Evolutionary conservation across 2,888 invertebrate species (phyloP).

Genomic region (Zhuqinia jingwanae): DNA sequence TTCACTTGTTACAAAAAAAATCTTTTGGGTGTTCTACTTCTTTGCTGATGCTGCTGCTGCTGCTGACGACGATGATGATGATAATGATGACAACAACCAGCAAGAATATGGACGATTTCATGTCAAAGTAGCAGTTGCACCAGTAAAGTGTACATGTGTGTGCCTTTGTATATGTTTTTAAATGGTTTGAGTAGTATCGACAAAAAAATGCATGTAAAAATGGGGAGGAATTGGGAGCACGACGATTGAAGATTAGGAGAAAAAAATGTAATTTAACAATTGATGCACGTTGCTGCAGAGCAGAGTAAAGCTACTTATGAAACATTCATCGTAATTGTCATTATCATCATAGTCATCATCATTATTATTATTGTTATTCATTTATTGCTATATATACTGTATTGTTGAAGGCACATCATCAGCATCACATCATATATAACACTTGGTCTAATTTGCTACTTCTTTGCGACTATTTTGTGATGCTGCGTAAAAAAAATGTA

Average conservation of each 20-base stretch:
- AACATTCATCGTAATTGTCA: conserved; percentile 39
- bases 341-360: not conserved
- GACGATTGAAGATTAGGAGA: not conserved
- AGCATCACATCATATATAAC: too few species aligned
- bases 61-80: not conserved
- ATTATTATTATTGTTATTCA: not conserved
- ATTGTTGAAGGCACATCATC: not conserved
- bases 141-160: not conserved
- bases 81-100: conserved; percentile 1
- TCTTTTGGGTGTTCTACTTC: conserved; percentile 23
- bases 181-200: not conserved
- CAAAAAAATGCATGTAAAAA: conserved; percentile 25
- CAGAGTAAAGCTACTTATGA: conserved; percentile 30
- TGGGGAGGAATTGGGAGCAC: conserved; percentile 22
- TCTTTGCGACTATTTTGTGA: too few species aligned
- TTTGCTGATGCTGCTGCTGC: not conserved
- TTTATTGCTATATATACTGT: not conserved
- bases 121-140: conserved; percentile 13
- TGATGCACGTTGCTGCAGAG: too few species aligned
- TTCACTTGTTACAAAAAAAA: not conserved
- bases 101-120: conserved; percentile 8
- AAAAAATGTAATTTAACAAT: conserved; percentile 22
- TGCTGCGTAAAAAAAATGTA: too few species aligned
- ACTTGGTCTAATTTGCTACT: too few species aligned
- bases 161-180: too few species aligned